Percentiles rank a stretch among this genome's conserved stretches.
These are phyloP conservation scores for Phaethon lepturus DNA, from an alignment of 2,113 vertebrate genomes.

Conservation along the genomic window DNA sequence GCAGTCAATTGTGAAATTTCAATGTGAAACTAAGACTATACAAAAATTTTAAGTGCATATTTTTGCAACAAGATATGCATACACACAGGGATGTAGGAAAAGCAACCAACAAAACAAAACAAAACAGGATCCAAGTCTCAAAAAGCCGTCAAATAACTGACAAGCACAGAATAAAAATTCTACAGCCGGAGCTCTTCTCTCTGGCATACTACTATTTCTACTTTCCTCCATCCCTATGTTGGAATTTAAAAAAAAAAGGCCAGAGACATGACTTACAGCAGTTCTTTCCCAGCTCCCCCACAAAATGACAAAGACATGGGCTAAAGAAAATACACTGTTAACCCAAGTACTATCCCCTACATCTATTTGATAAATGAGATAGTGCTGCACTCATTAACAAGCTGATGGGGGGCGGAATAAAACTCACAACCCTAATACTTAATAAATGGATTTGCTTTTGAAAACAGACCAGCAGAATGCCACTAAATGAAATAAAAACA, in stretches of 20 bases:
- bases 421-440: neutral
- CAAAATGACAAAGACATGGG: neutral
- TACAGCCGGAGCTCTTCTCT: neutral
- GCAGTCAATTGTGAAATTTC: slow-evolving; percentile 52
- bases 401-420: neutral
- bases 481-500: neutral
- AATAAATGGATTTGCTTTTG: neutral
- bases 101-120: neutral
- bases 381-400: neutral
- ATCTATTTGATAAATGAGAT: neutral
- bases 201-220: neutral
- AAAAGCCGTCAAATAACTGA: neutral
- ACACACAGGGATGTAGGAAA: neutral
- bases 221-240: neutral
- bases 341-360: neutral
- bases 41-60: neutral
- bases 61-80: slow-evolving; percentile 7
- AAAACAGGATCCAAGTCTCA: neutral
- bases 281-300: neutral
- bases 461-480: neutral
- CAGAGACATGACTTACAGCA: neutral
- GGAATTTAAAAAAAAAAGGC: neutral
- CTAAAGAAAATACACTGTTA: neutral
- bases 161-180: neutral
- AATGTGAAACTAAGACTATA: slow-evolving; percentile 52